Evolutionary conservation across 2,797 vertebrate genomes (phyloP), one percentile per base, ranked within the genome.

Genomic region (Orientallactaga sibirica): DNA sequence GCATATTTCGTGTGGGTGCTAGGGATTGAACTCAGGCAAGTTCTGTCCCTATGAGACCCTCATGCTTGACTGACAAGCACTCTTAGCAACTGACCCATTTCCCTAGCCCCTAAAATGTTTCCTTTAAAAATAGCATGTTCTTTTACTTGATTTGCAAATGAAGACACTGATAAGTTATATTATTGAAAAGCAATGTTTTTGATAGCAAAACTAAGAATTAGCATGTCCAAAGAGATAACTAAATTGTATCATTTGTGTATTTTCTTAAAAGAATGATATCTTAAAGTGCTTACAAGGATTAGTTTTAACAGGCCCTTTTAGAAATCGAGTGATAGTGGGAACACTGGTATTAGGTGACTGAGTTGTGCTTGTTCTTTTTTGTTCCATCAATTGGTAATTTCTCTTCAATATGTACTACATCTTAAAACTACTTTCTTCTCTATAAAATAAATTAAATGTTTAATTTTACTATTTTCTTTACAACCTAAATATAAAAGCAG

Each of bases 151-250:
- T 67, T 68, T 90, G 7, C 83, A 87, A 75, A 41, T 33, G 22
- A 5, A 87, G 18, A 43, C 15, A 52, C 19, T 79, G 20, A 22
- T 75, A 81, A 16, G 64, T 37, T 75, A 75, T 22, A 43, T 74
- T 91, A 87, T 43, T 85, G 7, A n/a, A 83, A 91, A 93, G 3
- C 41, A 68, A 74, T 74, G 5, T 58, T 93, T 75, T 86, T 43
- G 48, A 86, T 22, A 78, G 12, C 74, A 64, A 87, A 24, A 48
- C 11, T 52, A 48, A 80, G 79, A 64, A 41, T 66, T 84, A 5
- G 61, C 58, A 3, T 58, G 18, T 68, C 64, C 2, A n/a, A 79
- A 94, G 78, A 87, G 11, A 67, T 25, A 90, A 64, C 29, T 43
- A 33, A 83, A 66, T 25, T 37, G 0, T 70, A 7, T n/a, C 14